Base-by-base conservation (phyloP, 92 coral and sea anemone genomes). In the Muricea muricata region DNA sequence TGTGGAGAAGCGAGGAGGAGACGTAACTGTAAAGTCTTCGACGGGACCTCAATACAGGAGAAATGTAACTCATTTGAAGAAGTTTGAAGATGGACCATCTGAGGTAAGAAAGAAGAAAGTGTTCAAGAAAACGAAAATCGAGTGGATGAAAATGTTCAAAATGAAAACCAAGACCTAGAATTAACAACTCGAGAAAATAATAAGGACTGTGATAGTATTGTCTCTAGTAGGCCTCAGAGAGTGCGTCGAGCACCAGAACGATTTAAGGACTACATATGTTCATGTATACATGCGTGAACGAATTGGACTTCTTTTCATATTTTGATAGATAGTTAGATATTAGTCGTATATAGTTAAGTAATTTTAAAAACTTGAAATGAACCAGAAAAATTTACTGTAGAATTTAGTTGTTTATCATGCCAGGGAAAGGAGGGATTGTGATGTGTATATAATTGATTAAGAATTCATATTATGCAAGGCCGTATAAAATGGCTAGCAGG, bases 1-100 rank as follows among this genome's bases (percentile, higher is more conserved):
- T 33, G 46, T 55, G 18, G 14, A 72, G 29, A 73, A 84, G 25
- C 3, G 45, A 3, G 87, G 87, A 34, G 31, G 35, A 21, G 41
- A 47, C 0, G 87, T 83, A 20, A 21, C 32, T 15, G 81, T 79
- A 3, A 23, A 79, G 28, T 18, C 48, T 31, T 13, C 40, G 7
- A 14, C 56, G 1, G 84, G 84, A 50, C 73, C 60, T 23, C 84
- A 79, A 68, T 79, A 56, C 42, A 68, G 73, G 25, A 37, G 84
- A 20, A 79, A 58, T 58, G 46, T 79, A 42, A 79, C 84, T 24
- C 72, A 81, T 0, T 18, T 81, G 26, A 81, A 81, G 77, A 81
- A 65, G 28, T 37, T 81, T 40, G 41, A 28, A 37, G 77, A 63
- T 5, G 18, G 42, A 54, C 14, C 24, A 63, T 28, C 70, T 28